These are phyloP conservation scores for Odocoileus virginianus DNA, from an alignment of 2,113 vertebrate genomes.

Conservation along the genomic window DNA sequence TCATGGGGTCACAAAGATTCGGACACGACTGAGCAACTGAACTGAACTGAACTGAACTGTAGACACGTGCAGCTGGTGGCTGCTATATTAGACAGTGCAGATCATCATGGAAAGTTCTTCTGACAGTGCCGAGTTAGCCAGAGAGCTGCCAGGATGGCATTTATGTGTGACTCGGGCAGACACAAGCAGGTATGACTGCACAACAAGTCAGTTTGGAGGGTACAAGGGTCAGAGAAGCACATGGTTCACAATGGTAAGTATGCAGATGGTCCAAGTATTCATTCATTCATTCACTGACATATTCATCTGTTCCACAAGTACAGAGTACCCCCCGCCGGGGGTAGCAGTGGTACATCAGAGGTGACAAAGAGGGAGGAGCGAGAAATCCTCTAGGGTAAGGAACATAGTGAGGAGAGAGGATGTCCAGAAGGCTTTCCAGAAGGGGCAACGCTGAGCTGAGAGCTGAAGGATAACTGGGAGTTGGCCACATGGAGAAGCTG, in stretches of 20 bases:
- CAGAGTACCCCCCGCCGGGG: fast-evolving
- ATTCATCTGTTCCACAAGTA: neutral
- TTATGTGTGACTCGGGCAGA: neutral
- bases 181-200: neutral
- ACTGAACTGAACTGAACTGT: neutral
- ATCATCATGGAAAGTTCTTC: neutral
- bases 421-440: neutral
- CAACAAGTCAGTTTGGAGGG: neutral
- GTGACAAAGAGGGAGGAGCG: neutral
- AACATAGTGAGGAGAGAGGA: fast-evolving
- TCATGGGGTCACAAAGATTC: too few species aligned
- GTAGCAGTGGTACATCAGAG: neutral
- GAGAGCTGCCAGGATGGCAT: neutral
- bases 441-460: neutral
- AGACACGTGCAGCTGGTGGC: neutral
- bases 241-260: too few species aligned
- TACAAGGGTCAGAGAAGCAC: neutral
- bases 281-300: neutral
- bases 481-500: neutral
- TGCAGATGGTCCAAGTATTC: neutral
- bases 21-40: fast-evolving
- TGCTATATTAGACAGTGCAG: neutral
- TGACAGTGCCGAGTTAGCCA: neutral
- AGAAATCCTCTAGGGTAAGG: neutral
- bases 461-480: neutral